These are phyloP conservation scores for Discoglossus pictus DNA, from an alignment of 2,797 vertebrate species.

Conservation along the genomic window DNA sequence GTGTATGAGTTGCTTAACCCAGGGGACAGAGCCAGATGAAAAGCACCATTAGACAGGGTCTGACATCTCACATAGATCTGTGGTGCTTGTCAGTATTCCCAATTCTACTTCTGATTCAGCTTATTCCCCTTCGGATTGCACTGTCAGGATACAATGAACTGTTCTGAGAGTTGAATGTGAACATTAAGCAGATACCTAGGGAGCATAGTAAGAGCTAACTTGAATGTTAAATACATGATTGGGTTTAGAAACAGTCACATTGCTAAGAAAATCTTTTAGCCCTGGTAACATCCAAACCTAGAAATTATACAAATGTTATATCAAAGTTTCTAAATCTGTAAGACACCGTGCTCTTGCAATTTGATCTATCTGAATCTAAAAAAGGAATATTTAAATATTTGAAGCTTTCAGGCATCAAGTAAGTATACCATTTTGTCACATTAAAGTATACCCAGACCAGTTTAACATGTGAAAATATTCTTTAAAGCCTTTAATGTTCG, in stretches of 20 bases:
- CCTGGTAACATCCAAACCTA: conserved; percentile 4
- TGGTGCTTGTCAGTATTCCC: conserved; percentile 42
- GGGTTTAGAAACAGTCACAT: conserved; percentile 8
- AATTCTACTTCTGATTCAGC: conserved; percentile 28
- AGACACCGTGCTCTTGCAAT: too few relatives aligned
- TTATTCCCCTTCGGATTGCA: conserved; percentile 38
- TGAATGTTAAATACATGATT: conserved; percentile 30
- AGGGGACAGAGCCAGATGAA: conserved; percentile 34
- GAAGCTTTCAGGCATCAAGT: too few relatives aligned
- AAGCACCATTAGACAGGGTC: conserved; percentile 41
- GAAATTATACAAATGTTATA: neutral
- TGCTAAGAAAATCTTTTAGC: conserved; percentile 3
- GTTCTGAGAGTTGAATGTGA: conserved; percentile 35
- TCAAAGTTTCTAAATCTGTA: conserved; percentile 1
- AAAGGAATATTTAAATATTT: too few relatives aligned
- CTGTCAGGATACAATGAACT: conserved; percentile 45
- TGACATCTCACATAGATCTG: conserved; percentile 45
- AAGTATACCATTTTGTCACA: too few relatives aligned
- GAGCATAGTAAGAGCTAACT: conserved; percentile 10
- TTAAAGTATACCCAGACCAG: too few relatives aligned
- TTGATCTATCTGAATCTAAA: too few relatives aligned
- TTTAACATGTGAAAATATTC: too few relatives aligned
- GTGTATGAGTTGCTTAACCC: conserved; percentile 11
- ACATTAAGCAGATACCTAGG: conserved; percentile 26
- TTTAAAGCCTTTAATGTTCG: too few relatives aligned